Percentiles rank a stretch among this genome's conserved stretches.
Conservation (phyloP, 1,140 invertebrate genomes). For the Calephelis nemesis region DNA sequence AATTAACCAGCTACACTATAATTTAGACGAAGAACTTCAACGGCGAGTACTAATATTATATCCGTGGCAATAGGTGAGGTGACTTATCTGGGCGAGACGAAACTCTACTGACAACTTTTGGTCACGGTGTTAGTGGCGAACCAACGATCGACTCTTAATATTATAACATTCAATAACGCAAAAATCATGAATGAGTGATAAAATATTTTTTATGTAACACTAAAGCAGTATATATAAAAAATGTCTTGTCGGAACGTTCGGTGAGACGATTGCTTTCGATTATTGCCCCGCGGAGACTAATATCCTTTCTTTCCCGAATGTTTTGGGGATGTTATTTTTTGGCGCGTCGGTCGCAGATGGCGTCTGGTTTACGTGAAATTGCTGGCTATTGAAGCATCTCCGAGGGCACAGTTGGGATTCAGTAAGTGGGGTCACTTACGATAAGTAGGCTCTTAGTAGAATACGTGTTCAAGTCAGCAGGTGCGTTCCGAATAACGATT, state of each 20-base stretch:
- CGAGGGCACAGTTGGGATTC: slow-evolving; percentile 65
- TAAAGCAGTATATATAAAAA: slow-evolving; percentile 65
- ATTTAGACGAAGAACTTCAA: too few relatives aligned
- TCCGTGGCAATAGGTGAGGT: too few relatives aligned
- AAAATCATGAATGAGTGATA: slow-evolving; percentile 13
- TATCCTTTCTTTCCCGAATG: slow-evolving; percentile 72
- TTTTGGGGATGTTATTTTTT: slow-evolving; percentile 76
- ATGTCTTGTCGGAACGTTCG: slow-evolving; percentile 59
- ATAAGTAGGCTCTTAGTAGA: slow-evolving; percentile 69
- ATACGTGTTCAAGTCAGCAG: slow-evolving; percentile 69
- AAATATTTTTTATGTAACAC: slow-evolving; percentile 20
- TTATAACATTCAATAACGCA: neutral
- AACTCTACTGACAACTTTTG: too few relatives aligned
- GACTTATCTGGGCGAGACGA: too few relatives aligned
- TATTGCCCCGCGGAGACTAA: slow-evolving; percentile 73
- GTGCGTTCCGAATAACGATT: slow-evolving; percentile 50
- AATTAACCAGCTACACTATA: too few relatives aligned
- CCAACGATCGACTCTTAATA: too few relatives aligned
- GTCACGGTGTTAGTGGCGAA: too few relatives aligned
- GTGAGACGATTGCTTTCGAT: slow-evolving; percentile 70
- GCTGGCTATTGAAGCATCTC: slow-evolving; percentile 61
- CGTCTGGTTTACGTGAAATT: slow-evolving; percentile 59
- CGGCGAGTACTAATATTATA: too few relatives aligned
- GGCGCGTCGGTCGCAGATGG: slow-evolving; percentile 71
- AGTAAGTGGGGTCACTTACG: slow-evolving; percentile 71